Conservation (phyloP, 2,888 invertebrate genomes). For the Scaptomyza reducta region DNA sequence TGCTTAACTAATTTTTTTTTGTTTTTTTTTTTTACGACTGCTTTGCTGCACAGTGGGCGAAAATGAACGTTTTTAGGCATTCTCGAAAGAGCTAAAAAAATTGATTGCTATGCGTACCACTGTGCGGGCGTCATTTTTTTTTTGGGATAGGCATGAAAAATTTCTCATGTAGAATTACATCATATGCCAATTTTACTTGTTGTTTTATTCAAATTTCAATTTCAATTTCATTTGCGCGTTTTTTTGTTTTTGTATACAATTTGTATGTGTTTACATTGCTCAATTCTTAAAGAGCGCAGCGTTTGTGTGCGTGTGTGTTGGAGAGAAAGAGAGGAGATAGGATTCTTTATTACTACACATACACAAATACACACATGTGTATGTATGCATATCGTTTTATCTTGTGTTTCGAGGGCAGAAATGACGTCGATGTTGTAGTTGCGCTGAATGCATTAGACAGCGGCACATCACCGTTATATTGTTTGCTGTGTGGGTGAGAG, state of each 20-base stretch:
- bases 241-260: constrained; percentile 3
- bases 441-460: neutral
- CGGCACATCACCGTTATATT: neutral
- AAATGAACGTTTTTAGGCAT: no score
- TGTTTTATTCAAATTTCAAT: constrained; percentile 22
- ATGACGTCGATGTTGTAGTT: constrained; percentile 14
- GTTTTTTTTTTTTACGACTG: neutral
- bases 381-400: constrained; percentile 2
- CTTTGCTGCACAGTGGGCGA: neutral
- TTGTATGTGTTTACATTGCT: constrained; percentile 31
- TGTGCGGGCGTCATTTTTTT: constrained; percentile 11
- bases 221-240: constrained; percentile 49
- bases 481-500: neutral
- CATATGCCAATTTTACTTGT: constrained; percentile 56
- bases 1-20: neutral
- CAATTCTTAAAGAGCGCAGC: constrained; percentile 16
- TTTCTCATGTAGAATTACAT: constrained; percentile 62
- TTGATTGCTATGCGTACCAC: constrained; percentile 9
- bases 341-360: constrained; percentile 5
- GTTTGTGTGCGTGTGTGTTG: neutral
- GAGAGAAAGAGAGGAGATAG: neutral
- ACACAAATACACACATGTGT: neutral
- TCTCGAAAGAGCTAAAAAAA: neutral
- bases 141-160: constrained; percentile 40
- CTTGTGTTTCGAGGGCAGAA: constrained; percentile 16